Evolutionary conservation across 2,888 invertebrate genomes (phyloP).

Genomic region (Amphipoea oculea): DNA sequence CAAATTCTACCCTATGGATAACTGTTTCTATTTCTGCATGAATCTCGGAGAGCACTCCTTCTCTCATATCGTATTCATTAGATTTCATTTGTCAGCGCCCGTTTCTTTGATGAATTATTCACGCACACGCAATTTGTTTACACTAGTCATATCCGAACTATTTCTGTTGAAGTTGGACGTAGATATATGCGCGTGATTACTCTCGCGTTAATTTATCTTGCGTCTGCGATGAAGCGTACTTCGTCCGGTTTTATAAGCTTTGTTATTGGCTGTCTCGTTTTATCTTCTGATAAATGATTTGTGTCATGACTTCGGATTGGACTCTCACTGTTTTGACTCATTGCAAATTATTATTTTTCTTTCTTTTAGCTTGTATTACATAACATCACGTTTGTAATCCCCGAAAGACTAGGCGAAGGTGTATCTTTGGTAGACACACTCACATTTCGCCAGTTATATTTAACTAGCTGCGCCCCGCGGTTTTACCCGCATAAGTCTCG

Average conservation of each 20-base stretch:
- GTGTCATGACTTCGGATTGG: constrained; percentile 34
- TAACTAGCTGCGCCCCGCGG: too few relatives aligned
- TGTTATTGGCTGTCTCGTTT: constrained; percentile 43
- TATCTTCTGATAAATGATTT: constrained; percentile 37
- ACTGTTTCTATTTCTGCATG: constrained; percentile 70
- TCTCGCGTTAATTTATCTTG: constrained; percentile 67
- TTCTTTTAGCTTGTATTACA: neutral
- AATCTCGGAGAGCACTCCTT: constrained; percentile 77
- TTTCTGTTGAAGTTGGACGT: constrained; percentile 74
- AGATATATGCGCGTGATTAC: constrained; percentile 74
- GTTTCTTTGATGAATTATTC: constrained; percentile 88
- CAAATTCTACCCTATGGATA: constrained; percentile 53
- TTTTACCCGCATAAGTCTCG: too few relatives aligned
- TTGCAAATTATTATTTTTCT: neutral
- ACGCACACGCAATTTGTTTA: constrained; percentile 85
- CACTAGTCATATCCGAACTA: constrained; percentile 78
- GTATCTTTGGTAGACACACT: neutral
- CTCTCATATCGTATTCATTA: constrained; percentile 89
- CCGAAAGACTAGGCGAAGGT: neutral
- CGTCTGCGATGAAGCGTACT: constrained; percentile 51
- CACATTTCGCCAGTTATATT: neutral
- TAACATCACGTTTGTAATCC: neutral
- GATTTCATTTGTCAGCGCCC: constrained; percentile 88
- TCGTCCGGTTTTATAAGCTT: constrained; percentile 52
- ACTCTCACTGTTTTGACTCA: constrained; percentile 11